These are phyloP conservation scores for Actenoides hombroni DNA, from an alignment of 2,113 vertebrate species.

Conservation along the genomic window DNA sequence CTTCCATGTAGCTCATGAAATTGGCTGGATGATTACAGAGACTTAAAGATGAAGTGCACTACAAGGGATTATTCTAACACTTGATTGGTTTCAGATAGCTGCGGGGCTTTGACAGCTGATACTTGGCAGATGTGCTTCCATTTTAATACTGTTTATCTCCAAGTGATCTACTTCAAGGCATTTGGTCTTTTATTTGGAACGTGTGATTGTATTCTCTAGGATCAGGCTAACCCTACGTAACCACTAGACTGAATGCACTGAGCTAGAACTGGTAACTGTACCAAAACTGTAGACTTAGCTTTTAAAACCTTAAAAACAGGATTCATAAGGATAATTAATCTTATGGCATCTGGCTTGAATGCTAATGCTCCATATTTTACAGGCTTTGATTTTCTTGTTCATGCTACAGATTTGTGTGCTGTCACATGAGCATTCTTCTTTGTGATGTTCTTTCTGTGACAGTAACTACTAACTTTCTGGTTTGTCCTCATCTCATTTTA, in stretches of 20 bases:
- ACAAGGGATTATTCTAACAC: conserved; percentile 37
- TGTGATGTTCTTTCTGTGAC: not conserved
- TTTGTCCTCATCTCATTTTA: not conserved
- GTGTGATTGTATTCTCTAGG: not conserved
- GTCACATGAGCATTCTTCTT: not conserved
- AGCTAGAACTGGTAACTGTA: not conserved
- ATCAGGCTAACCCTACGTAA: not conserved
- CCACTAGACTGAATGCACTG: not conserved
- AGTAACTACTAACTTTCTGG: not conserved
- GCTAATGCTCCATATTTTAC: not conserved
- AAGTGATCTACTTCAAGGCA: conserved; percentile 51
- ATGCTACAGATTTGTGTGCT: not conserved
- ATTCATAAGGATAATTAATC: conserved; percentile 1
- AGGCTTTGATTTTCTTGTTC: not conserved
- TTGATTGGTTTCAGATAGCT: conserved; percentile 62
- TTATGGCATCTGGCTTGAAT: not conserved
- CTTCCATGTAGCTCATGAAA: not conserved
- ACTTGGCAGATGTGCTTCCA: conserved; percentile 59
- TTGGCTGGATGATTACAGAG: conserved; percentile 46
- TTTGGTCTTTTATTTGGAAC: conserved; percentile 39
- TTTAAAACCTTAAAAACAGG: not conserved
- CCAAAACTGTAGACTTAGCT: not conserved
- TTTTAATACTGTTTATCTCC: conserved; percentile 55
- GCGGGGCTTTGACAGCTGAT: conserved; percentile 48
- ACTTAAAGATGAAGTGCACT: conserved; percentile 48